Conservation (phyloP, 2,888 invertebrate species). For the Muschampia plurimacula region DNA sequence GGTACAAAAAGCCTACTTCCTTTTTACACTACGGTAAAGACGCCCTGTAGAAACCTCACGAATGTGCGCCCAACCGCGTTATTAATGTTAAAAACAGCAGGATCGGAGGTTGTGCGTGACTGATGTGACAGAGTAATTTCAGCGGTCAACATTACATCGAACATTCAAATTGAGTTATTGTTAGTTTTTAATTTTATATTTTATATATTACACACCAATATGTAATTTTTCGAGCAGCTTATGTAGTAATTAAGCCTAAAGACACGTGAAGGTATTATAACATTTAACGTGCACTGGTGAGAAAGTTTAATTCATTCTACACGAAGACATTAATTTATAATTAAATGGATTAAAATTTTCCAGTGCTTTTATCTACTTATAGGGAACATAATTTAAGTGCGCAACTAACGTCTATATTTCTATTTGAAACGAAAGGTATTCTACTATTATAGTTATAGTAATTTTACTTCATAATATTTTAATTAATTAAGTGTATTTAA, state of each 20-base stretch:
- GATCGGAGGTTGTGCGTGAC: conserved; percentile 29
- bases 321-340: conserved; percentile 28
- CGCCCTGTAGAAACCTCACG: conserved; percentile 49
- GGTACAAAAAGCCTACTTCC: conserved; percentile 20
- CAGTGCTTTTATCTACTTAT: conserved; percentile 48
- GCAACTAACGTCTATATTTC: conserved; percentile 62
- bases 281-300: conserved; percentile 60
- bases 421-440: conserved; percentile 60
- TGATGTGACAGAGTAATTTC: conserved; percentile 46
- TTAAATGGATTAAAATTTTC: conserved; percentile 35
- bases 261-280: conserved; percentile 41
- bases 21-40: conserved; percentile 41
- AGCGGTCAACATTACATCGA: conserved; percentile 80
- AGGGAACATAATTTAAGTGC: conserved; percentile 46
- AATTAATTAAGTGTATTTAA: conserved; percentile 45
- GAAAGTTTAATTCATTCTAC: conserved; percentile 33
- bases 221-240: conserved; percentile 24
- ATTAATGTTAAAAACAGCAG: conserved; percentile 24
- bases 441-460: conserved; percentile 45
- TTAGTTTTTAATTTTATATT: conserved; percentile 36
- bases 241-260: conserved; percentile 23
- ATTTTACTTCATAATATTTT: conserved; percentile 42
- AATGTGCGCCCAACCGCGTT: conserved; percentile 37
- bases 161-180: conserved; percentile 71
- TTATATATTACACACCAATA: neutral